phyloP scores from a whole-genome alignment of 2,888 invertebrate genomes.

The Tineola bisselliella region DNA sequence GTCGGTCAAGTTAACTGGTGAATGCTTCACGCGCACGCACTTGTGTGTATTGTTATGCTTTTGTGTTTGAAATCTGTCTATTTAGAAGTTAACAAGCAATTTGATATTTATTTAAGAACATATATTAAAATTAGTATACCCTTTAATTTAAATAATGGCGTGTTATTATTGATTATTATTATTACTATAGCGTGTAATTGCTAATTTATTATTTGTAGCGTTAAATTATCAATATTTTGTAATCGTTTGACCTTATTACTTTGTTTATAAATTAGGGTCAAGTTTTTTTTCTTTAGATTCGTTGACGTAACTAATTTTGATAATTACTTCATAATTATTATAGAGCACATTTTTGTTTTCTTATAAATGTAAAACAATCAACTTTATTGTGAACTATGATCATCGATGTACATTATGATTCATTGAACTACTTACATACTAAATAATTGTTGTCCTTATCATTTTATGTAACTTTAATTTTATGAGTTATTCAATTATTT shows the following conservation, averaged over 20 bases:
- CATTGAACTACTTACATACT: no score
- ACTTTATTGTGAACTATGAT: no score
- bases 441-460: no score
- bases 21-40: background rate
- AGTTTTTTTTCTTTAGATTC: background rate
- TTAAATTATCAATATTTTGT: background rate
- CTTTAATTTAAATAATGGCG: no score
- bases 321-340: background rate
- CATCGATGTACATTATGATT: no score
- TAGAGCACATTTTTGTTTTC: no score
- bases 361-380: no score
- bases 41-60: background rate
- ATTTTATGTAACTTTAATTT: no score
- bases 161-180: no score
- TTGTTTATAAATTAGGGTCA: background rate
- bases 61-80: background rate
- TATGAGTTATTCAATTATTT: no score
- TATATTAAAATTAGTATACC: no score
- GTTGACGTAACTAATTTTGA: background rate
- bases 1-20: background rate
- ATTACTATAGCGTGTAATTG: background rate
- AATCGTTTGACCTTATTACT: background rate
- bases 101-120: background rate
- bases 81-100: background rate
- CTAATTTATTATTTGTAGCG: background rate